Conservation (phyloP, 2,888 invertebrate genomes). For the Nemotelus nigrinus region DNA sequence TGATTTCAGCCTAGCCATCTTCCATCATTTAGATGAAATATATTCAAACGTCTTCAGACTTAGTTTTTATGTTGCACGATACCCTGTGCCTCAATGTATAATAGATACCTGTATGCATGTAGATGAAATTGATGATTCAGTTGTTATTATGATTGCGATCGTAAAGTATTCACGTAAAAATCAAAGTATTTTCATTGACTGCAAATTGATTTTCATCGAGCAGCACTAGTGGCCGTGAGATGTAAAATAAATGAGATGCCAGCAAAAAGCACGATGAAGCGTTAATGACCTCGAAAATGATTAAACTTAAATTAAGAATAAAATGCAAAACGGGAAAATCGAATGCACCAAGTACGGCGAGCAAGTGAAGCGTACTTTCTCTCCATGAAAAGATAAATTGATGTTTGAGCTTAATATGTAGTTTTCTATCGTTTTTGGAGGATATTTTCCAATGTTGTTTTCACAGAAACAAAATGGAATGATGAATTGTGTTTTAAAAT, state of each 20-base stretch:
- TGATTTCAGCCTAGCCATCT: too few relatives aligned
- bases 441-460: too few relatives aligned
- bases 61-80: background rate
- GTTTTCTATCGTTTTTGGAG: too few relatives aligned
- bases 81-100: too few relatives aligned
- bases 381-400: too few relatives aligned
- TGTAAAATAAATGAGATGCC: background rate
- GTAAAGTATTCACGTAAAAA: background rate
- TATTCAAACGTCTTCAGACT: background rate
- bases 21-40: too few relatives aligned
- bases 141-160: background rate
- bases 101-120: too few relatives aligned
- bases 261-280: slow-evolving; percentile 18
- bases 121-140: too few relatives aligned
- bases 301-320: background rate
- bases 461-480: too few relatives aligned
- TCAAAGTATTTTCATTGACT: background rate
- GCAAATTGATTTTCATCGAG: background rate
- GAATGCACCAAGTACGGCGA: background rate
- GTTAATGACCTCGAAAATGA: slow-evolving; percentile 32
- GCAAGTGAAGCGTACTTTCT: too few relatives aligned
- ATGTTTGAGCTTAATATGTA: too few relatives aligned
- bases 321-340: background rate
- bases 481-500: too few relatives aligned
- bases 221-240: background rate